Evolutionary conservation across 2,888 invertebrate species (phyloP), one percentile per base, ranked within the genome.

Genomic region (Cyrtodaria siliqua): DNA sequence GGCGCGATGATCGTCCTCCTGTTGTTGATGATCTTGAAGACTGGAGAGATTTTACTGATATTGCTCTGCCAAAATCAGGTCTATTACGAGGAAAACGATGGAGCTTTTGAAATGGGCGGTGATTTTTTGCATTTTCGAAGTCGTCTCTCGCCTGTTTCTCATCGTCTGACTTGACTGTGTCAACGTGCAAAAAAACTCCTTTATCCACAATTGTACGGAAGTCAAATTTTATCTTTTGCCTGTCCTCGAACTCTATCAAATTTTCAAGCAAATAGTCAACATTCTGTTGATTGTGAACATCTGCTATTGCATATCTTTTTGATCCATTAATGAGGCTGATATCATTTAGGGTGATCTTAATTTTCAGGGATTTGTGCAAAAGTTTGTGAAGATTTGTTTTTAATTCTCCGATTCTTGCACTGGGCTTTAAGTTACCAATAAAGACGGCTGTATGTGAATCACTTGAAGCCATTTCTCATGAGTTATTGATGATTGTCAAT

Each of bases 371-470:
- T 68, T 74, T 78, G 29, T 57, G 44, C 47, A 87, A 76, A 26
- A 88, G 52, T 44, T 69, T 50, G 9, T 70, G 67, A 27, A 88
- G 64, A 24, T 72, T 64, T 8, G 74, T 24, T 76, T 82, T 82
- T n/a, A 88, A 57, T 18, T 81, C 70, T 18, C 67, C 63, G 27
- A 79, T 70, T 44, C 67, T 44, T 4, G 73, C 56, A 20, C 78
- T 79, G 1, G 59, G 47, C 33, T 77, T 79, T 12, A 88, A 59
- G 53, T 86, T 86, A 8, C 86, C 87, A n/a, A 88, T 71, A 68
- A 78, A 88, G 0, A 87, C 33, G 23, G 79, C 60, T 23, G 79
- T 76, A 12, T 23, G 52, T 8, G 50, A 52, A 23, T 57, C 49
- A n/a, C 20, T 42, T 16, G 55, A 33, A 2, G 69, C 56, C 69